Conservation (phyloP, 2,113 vertebrate species). For the Ploceus nigricollis region DNA sequence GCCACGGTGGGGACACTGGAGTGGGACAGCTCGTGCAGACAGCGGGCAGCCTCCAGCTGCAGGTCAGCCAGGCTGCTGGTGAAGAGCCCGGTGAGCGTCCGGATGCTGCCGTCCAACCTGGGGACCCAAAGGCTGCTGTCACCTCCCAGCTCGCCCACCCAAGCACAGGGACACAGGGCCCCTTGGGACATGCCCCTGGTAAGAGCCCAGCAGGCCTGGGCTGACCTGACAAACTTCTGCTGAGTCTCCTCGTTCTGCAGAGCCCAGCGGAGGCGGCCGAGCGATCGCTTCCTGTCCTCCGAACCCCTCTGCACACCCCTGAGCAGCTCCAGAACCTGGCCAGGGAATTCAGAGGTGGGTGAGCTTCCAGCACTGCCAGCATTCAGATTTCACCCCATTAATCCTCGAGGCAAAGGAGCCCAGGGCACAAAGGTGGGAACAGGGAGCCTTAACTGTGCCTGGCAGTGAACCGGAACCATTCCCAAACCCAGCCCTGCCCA, state of each 20-base stretch:
- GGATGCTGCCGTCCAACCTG: slow-evolving; percentile 87
- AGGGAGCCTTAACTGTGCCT: not conserved
- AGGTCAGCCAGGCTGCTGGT: slow-evolving; percentile 81
- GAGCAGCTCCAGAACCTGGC: slow-evolving; percentile 78
- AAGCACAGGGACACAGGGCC: not conserved
- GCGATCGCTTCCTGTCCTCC: slow-evolving; percentile 69
- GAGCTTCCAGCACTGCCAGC: not conserved
- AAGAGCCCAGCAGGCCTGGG: not conserved
- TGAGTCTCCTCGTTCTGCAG: slow-evolving; percentile 81
- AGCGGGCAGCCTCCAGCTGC: slow-evolving; percentile 85
- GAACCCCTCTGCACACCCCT: slow-evolving; percentile 72
- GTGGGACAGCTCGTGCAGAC: slow-evolving; percentile 90
- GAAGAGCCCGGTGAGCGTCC: slow-evolving; percentile 82
- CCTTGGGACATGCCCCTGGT: accelerated
- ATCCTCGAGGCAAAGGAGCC: not conserved
- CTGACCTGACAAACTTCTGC: slow-evolving; percentile 85
- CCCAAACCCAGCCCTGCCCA: not conserved
- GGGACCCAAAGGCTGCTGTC: not conserved
- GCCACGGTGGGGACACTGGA: slow-evolving; percentile 78
- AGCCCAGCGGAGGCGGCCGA: slow-evolving; percentile 74
- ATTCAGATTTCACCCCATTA: accelerated
- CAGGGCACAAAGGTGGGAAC: not conserved
- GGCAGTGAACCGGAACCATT: not conserved
- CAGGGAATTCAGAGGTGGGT: not conserved
- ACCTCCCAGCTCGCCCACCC: not conserved